Conservation (phyloP, 2,888 invertebrate species). For the Hypsopygia costalis region DNA sequence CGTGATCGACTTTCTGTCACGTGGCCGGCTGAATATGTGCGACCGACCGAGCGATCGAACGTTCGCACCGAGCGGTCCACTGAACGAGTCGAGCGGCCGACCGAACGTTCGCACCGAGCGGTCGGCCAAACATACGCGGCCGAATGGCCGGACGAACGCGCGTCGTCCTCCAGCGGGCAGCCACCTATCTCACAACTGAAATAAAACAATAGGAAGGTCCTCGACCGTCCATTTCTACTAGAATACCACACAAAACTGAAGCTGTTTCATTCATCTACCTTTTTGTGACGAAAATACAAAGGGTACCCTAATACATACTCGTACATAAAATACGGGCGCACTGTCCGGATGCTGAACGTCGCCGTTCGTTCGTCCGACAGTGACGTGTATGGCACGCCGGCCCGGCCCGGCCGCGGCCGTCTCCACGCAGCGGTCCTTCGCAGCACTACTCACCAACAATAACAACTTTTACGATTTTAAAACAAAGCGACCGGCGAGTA, state of each 20-base stretch:
- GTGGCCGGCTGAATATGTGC: conserved; percentile 10
- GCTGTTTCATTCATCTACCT: conserved; percentile 20
- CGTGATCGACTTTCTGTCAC: conserved; percentile 23
- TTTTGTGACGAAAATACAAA: conserved; percentile 42
- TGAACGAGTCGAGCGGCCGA: no score
- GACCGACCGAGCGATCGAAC: not conserved
- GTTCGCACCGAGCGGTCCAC: no score
- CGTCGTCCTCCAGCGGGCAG: no score
- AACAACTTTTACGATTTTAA: no score
- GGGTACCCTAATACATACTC: conserved; percentile 27
- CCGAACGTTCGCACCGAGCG: no score
- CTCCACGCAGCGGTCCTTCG: conserved; percentile 16
- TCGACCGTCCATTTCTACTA: conserved; percentile 10
- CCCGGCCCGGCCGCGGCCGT: not conserved
- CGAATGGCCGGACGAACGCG: no score
- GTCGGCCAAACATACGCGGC: no score
- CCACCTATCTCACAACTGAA: conserved; percentile 11
- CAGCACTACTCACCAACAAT: no score
- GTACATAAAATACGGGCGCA: conserved; percentile 17
- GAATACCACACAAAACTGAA: conserved; percentile 19
- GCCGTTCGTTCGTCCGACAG: conserved; percentile 12
- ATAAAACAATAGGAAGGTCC: conserved; percentile 2
- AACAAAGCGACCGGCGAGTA: no score
- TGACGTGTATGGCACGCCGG: not conserved
- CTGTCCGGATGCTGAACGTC: conserved; percentile 13